Evolutionary conservation across 2,888 invertebrate genomes (phyloP).

Genomic region (Nesidiocoris tenuis): DNA sequence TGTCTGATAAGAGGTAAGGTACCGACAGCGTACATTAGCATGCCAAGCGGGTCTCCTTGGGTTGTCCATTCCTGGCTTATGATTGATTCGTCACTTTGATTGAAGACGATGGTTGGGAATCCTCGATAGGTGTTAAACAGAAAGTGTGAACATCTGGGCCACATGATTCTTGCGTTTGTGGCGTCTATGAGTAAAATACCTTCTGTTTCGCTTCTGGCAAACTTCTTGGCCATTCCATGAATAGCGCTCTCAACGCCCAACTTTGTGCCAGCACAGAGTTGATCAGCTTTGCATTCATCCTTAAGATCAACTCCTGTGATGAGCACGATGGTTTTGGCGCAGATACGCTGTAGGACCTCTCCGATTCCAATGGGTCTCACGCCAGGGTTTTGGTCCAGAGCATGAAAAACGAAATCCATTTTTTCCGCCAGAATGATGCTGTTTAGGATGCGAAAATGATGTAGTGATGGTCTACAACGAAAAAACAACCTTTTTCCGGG

Average conservation of each 20-base stretch:
- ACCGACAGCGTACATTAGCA: too few species aligned
- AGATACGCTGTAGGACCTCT: neutral
- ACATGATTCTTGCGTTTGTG: neutral
- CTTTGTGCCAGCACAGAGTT: neutral
- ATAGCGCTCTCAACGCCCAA: slow-evolving; percentile 1
- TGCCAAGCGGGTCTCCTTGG: too few species aligned
- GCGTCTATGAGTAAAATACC: neutral
- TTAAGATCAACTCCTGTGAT: neutral
- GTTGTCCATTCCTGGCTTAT: too few species aligned
- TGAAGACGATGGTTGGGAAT: neutral
- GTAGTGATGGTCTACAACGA: too few species aligned
- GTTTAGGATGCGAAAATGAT: too few species aligned
- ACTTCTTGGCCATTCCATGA: neutral
- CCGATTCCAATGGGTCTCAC: slow-evolving; percentile 3
- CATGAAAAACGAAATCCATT: too few species aligned
- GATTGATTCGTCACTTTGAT: neutral
- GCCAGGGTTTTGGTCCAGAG: neutral
- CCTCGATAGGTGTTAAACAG: neutral
- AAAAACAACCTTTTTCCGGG: too few species aligned
- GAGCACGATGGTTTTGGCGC: slow-evolving; percentile 2
- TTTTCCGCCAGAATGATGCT: too few species aligned
- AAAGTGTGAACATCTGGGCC: neutral
- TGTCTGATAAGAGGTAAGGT: too few species aligned
- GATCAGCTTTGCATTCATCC: slow-evolving; percentile 1
- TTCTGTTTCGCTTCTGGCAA: neutral